Conservation (phyloP, 2,888 invertebrate genomes). For the Lordiphosa fenestrarum region DNA sequence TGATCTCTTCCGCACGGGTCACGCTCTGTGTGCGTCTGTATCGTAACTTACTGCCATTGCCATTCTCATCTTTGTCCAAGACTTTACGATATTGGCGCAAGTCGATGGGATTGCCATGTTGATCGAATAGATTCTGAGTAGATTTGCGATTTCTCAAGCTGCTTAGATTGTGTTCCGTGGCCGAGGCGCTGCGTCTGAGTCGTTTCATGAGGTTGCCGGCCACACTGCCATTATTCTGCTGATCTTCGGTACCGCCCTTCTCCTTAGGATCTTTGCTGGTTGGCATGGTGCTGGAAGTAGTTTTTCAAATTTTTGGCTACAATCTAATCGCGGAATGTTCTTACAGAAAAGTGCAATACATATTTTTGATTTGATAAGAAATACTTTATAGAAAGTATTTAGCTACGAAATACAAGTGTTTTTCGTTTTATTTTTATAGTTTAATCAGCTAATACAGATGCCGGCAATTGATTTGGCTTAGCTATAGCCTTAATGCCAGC, state of each 20-base stretch:
- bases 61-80: slow-evolving; percentile 69
- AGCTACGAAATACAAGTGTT: slow-evolving; percentile 1
- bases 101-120: slow-evolving; percentile 71
- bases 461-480: slow-evolving; percentile 9
- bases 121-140: slow-evolving; percentile 71
- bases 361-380: slow-evolving; percentile 32
- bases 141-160: slow-evolving; percentile 73
- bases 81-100: slow-evolving; percentile 70
- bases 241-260: slow-evolving; percentile 25
- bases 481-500: slow-evolving; percentile 1
- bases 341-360: slow-evolving; percentile 25
- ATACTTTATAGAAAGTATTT: slow-evolving; percentile 7
- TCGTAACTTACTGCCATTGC: slow-evolving; percentile 80
- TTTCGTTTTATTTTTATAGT: neutral
- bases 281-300: slow-evolving; percentile 41
- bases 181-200: slow-evolving; percentile 72
- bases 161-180: slow-evolving; percentile 70
- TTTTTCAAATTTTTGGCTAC: slow-evolving; percentile 5
- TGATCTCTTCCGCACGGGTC: slow-evolving; percentile 92
- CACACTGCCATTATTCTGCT: slow-evolving; percentile 39
- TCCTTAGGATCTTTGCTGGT: slow-evolving; percentile 55
- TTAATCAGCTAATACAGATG: slow-evolving; percentile 28
- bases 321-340: slow-evolving; percentile 43
- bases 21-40: slow-evolving; percentile 91
- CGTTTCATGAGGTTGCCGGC: slow-evolving; percentile 63